Evolutionary conservation across 2,888 invertebrate species (phyloP).

Genomic region (Agonopterix arenella): DNA sequence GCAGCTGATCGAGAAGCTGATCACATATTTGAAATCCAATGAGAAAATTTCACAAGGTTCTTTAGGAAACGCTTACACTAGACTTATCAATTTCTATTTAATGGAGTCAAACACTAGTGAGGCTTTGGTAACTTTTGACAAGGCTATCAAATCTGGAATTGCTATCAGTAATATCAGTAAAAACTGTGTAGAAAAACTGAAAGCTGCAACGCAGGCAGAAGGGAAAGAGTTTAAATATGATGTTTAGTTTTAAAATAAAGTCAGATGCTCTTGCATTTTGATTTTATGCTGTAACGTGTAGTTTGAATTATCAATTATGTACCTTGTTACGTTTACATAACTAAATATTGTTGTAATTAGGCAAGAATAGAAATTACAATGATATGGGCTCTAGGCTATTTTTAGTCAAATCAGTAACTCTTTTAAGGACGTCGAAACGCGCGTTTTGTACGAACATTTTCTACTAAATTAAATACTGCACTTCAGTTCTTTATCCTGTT

Average conservation of each 20-base stretch:
- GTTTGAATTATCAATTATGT: background rate
- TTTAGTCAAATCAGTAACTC: too few species aligned
- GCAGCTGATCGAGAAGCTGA: constrained; percentile 43
- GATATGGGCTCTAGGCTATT: too few species aligned
- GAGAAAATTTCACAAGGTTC: constrained; percentile 29
- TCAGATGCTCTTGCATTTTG: constrained; percentile 25
- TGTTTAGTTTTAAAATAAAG: background rate
- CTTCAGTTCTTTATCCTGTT: too few species aligned
- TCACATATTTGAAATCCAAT: constrained; percentile 39
- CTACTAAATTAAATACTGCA: too few species aligned
- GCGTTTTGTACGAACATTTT: too few species aligned
- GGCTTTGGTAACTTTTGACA: constrained; percentile 37
- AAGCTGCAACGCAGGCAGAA: constrained; percentile 60
- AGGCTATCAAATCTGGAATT: constrained; percentile 48
- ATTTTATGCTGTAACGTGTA: constrained; percentile 12
- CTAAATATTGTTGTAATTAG: too few species aligned
- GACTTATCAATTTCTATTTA: constrained; percentile 51
- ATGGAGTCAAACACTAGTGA: constrained; percentile 34
- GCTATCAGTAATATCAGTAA: constrained; percentile 77
- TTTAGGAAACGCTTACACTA: constrained; percentile 56
- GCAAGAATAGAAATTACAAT: too few species aligned
- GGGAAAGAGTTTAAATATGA: constrained; percentile 74
- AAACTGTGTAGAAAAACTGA: constrained; percentile 74
- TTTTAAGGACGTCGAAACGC: too few species aligned
- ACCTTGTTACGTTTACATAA: too few species aligned